Base-by-base conservation (phyloP, 2,888 invertebrate genomes). In the Heteromurus nitidus region DNA sequence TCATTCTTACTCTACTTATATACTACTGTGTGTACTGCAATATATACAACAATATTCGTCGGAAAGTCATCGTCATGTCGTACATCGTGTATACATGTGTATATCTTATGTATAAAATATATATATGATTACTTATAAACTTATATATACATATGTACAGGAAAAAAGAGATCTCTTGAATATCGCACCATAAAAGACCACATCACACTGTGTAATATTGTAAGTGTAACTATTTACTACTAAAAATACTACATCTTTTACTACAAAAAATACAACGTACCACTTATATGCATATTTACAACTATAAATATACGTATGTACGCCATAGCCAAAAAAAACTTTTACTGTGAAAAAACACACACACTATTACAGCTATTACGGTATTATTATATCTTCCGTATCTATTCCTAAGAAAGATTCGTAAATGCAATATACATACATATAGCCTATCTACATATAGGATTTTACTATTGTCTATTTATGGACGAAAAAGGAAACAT, bases 141-240 rank as follows among this genome's bases (percentile, higher is more conserved):
- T n/a, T n/a, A n/a, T n/a, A n/a, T n/a, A n/a, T n/a, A n/a, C n/a
- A n/a, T n/a, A n/a, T 50, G 69, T 42, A 64, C 53, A 79, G 55
- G 26, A 55, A 64, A 67, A 68, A 70, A 79, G 79, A 70, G 79
- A 79, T 79, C 79, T 79, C 79, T 79, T 70, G 70, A 79, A 79
- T 70, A 79, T 79, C 79, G 79, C 79, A 79, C 70, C 64, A 79
- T 79, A 79, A 79, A 79, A 79, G 79, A 79, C 79, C 79, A 79
- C 79, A 65, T 47, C 65, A 79, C 70, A 65, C 50, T 77, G 62
- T 77, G 36, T 55, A 67, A 67, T 50, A 64, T 60, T 58, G 22
- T 50, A 55, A 20, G 53, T 20, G 13, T 36, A 55, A 42, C 22
- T 69, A 69, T 47, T 67, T 42, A 58, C 58, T 69, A 53, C 24